Percentiles rank a stretch among this genome's conserved stretches.
Evolutionary conservation across 1,140 invertebrate species (phyloP).

Genomic region (Neotoxoptera formosana): DNA sequence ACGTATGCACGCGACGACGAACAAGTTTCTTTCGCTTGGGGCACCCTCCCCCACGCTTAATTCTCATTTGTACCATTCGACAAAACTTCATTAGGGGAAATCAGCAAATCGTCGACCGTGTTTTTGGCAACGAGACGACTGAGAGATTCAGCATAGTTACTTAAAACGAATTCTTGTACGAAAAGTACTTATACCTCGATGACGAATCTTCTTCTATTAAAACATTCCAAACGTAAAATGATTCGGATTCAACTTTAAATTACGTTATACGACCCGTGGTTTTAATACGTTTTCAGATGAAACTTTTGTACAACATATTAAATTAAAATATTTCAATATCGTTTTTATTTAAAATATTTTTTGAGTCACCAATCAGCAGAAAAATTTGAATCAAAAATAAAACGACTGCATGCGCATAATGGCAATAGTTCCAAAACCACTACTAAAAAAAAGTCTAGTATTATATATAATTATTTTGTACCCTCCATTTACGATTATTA

Average conservation of each 20-base stretch:
- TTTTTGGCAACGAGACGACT: neutral
- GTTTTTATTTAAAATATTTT: neutral
- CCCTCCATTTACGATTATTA: neutral
- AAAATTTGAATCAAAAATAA: neutral
- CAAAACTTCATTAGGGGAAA: conserved; percentile 52
- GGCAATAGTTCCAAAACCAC: neutral
- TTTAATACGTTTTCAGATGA: conserved; percentile 1
- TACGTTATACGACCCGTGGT: neutral
- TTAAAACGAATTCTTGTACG: conserved; percentile 21
- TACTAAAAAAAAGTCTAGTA: neutral
- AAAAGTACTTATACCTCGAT: neutral
- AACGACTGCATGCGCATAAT: neutral
- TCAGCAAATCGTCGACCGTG: conserved; percentile 41
- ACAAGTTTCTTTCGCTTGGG: conserved; percentile 33
- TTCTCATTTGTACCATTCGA: conserved; percentile 30
- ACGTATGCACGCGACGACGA: neutral
- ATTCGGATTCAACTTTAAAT: conserved; percentile 32
- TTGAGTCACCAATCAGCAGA: neutral
- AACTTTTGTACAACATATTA: neutral
- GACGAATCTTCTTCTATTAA: neutral
- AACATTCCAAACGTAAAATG: conserved; percentile 23
- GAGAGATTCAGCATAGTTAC: conserved; percentile 8
- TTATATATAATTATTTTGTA: neutral
- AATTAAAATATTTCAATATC: neutral
- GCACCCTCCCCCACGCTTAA: neutral